Percentiles rank a stretch among this genome's conserved stretches.
Evolutionary conservation across 2,113 vertebrate species (phyloP).

Genomic region (Ranitomeya imitator): DNA sequence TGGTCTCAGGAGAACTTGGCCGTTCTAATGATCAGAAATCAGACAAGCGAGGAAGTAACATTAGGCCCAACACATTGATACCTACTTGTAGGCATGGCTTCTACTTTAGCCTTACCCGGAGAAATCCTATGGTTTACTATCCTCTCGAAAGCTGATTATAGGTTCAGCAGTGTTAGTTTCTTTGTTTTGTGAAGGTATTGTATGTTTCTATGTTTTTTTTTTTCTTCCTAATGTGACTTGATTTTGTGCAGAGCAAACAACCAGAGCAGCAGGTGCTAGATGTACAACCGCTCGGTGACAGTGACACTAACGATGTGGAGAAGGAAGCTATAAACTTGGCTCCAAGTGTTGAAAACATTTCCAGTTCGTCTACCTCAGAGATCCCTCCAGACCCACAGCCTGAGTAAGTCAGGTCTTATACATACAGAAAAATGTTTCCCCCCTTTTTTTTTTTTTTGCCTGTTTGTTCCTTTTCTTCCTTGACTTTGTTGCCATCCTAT

Average conservation of each 20-base stretch:
- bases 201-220: not conserved
- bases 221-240: not conserved
- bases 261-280: constrained; percentile 62
- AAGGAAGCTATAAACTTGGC: constrained; percentile 67
- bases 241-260: constrained; percentile 66
- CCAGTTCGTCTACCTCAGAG: constrained; percentile 89
- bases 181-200: not conserved
- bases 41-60: no score
- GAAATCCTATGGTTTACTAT: no score
- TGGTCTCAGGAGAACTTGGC: no score
- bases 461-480: not conserved
- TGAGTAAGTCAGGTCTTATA: constrained; percentile 73
- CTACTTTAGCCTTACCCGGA: no score
- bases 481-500: not conserved
- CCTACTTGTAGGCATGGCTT: no score
- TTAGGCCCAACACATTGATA: no score
- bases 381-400: constrained; percentile 72
- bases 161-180: no score
- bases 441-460: no score
- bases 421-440: not conserved
- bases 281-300: constrained; percentile 62
- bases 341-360: constrained; percentile 74
- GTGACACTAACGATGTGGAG: constrained; percentile 65
- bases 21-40: no score
- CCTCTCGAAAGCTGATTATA: no score